Base-by-base conservation (phyloP, 2,113 vertebrate species). In the Istiophorus platypterus region DNA sequence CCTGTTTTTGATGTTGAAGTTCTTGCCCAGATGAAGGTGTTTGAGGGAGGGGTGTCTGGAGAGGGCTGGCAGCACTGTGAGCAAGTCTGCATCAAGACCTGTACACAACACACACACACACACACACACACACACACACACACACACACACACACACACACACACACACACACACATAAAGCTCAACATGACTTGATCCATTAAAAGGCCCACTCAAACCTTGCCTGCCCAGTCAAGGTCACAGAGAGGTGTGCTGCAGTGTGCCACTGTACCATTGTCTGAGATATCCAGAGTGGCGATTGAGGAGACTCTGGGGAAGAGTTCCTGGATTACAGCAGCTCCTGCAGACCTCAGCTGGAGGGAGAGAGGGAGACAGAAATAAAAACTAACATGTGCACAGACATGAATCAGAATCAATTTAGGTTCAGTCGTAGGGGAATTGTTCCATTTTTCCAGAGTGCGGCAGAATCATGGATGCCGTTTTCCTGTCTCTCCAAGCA, bases 1-100 rank as follows among this genome's bases (percentile, higher is more conserved):
- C 96, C 96, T 96, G 94, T 94, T 95, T 93, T 97, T 97, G 93
- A 97, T 95, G 71, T 96, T 96, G 91, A 97, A 97, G 90, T 97
- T 97, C 87, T 96, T 97, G 79, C 97, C 97, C 70, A 97, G 88
- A 80, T 95, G 93, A 56, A 97, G 95, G 85, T 97, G 96, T 89
- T 94, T 96, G 69, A 97, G 94, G 29, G 95, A 96, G 49, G 95
- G 93, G 87, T 96, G 96, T 90, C 95, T 95, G 76, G 95, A 95
- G 29, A 97, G 91, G 2, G 95, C 94, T 0, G 96, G 95, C 39
- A 97, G 92, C 3, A 97, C 89, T 10, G 95, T 94, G 84, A 97
- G 90, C 83, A 97, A 90, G 84, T 97, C 96, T 1, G 91, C 92
- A 72, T 97, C 96, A 0, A 97, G 94, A 41, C 96, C 96, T 97